Evolutionary conservation across 1,140 invertebrate genomes (phyloP).

Genomic region (Ylistrum balloti): DNA sequence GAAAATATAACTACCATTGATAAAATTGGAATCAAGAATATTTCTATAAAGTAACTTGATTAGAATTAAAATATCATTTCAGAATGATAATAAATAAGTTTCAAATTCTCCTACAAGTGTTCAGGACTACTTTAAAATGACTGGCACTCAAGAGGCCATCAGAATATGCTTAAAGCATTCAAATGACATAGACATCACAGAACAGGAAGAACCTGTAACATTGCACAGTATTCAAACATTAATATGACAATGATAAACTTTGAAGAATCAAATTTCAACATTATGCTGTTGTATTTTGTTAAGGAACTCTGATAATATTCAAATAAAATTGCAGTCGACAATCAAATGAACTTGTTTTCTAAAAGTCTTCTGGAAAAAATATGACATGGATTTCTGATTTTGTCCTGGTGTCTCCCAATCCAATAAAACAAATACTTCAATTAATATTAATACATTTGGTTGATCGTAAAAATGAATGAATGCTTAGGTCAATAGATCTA

Average conservation of each 20-base stretch:
- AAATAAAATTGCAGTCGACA: too few relatives aligned
- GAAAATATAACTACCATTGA: neutral
- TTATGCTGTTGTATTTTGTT: too few relatives aligned
- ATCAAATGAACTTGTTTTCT: too few relatives aligned
- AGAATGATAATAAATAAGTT: conserved; percentile 36
- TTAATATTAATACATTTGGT: too few relatives aligned
- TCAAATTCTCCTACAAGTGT: conserved; percentile 20
- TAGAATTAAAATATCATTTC: conserved; percentile 11
- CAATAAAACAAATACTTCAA: too few relatives aligned
- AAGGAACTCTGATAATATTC: too few relatives aligned
- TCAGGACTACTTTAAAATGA: neutral
- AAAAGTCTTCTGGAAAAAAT: too few relatives aligned
- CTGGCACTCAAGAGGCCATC: neutral
- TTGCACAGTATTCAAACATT: conserved; percentile 9
- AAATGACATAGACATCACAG: conserved; percentile 25
- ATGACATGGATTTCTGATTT: too few relatives aligned
- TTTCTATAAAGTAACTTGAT: neutral
- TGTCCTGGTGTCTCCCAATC: too few relatives aligned
- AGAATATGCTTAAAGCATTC: neutral
- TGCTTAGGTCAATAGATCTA: too few relatives aligned
- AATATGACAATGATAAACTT: neutral
- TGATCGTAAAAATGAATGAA: too few relatives aligned
- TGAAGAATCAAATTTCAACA: too few relatives aligned
- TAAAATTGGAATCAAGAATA: conserved; percentile 5
- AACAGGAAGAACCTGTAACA: neutral